Conservation (phyloP, 2,113 vertebrate genomes). For the Cyphomyrus discorhynchus region DNA sequence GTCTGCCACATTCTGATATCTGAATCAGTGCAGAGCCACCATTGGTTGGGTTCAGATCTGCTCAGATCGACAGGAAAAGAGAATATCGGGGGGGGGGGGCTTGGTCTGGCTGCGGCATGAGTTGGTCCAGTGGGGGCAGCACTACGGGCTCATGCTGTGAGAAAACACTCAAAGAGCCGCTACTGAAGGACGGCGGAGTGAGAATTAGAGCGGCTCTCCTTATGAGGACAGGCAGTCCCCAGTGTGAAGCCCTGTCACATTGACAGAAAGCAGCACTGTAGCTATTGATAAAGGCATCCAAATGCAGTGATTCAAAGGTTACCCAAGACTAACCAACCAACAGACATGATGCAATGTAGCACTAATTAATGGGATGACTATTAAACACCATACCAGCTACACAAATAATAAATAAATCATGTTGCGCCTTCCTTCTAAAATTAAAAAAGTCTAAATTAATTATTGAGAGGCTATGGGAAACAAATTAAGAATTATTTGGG, state of each 20-base stretch:
- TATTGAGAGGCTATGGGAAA: background rate
- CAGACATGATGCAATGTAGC: background rate
- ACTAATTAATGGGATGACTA: background rate
- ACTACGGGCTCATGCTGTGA: background rate
- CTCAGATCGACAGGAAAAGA: background rate
- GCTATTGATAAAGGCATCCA: background rate
- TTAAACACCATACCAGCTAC: background rate
- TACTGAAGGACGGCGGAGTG: background rate
- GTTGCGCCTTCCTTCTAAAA: background rate
- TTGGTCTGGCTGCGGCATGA: background rate
- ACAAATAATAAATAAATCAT: background rate
- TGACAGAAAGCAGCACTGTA: background rate
- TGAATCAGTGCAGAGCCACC: background rate
- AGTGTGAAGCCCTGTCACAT: background rate
- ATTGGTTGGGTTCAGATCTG: background rate
- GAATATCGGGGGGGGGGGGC: background rate
- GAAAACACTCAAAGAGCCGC: background rate
- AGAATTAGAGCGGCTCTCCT: background rate
- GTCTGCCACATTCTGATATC: background rate
- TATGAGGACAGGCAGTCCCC: background rate
- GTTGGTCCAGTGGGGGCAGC: background rate
- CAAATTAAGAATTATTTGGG: background rate
- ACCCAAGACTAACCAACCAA: background rate
- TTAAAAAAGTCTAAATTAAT: background rate
- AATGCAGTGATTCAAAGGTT: background rate